phyloP scores from a whole-genome alignment of 1,140 invertebrate genomes.

The Panulirus ornatus region DNA sequence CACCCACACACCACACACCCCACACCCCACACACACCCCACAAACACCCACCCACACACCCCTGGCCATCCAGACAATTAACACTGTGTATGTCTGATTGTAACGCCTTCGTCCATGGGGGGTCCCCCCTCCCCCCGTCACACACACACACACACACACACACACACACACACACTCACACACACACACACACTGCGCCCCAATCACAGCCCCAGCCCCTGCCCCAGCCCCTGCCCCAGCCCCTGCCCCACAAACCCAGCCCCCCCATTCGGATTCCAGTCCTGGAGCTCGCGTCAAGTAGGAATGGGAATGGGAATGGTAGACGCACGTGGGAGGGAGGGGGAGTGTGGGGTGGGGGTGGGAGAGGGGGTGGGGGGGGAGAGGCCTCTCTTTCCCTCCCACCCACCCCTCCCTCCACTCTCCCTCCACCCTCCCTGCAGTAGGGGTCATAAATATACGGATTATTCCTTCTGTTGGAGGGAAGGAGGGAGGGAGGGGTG shows the following conservation, averaged over 20 bases:
- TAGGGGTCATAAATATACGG: conserved; percentile 9
- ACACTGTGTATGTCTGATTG: too few species aligned
- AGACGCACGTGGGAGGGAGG: too few species aligned
- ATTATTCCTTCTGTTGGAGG: not conserved
- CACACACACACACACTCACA: not conserved
- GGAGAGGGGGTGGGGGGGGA: too few species aligned
- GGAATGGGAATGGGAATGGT: conserved; percentile 4
- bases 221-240: not conserved
- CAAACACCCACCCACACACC: not conserved
- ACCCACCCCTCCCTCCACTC: too few species aligned
- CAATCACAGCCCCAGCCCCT: not conserved
- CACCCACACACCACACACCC: too few species aligned
- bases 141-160: not conserved
- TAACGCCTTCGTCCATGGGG: not conserved
- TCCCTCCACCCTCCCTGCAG: too few species aligned
- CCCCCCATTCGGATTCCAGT: not conserved
- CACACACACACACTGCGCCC: not conserved
- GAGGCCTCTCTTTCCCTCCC: too few species aligned
- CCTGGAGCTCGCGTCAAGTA: not conserved
- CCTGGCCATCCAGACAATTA: not conserved
- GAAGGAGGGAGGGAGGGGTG: not conserved
- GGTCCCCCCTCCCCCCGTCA: not conserved
- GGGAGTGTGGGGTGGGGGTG: too few species aligned
- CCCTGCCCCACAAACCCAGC: not conserved
- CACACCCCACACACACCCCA: not conserved